A percentile compares a stretch with the other conserved stretches of the same genome.
Conservation (phyloP, 2,797 vertebrate species). For the Falco cherrug region DNA sequence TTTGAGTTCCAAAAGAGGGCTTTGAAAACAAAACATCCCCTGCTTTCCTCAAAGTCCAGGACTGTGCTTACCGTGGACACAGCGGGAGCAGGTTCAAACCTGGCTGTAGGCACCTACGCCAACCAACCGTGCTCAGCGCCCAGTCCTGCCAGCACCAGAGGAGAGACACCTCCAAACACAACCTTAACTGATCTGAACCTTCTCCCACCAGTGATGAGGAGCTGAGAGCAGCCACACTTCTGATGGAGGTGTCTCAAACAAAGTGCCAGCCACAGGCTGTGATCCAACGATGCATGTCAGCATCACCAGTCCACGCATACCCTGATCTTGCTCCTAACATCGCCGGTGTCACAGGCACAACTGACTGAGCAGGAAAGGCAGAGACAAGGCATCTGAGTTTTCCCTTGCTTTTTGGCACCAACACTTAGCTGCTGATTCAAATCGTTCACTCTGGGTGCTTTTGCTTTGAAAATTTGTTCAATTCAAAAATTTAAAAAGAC, state of each 20-base stretch:
- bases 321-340: not conserved
- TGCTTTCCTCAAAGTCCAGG: not conserved
- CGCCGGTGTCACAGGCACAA: not conserved
- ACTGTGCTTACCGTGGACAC: not conserved
- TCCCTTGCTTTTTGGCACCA: not conserved
- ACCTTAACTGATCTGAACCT: not conserved
- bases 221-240: not conserved
- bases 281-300: not conserved
- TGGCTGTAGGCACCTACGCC: not conserved
- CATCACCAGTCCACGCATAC: accelerated
- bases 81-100: not conserved
- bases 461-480: not conserved
- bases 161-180: not conserved
- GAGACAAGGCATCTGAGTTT: not conserved
- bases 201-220: not conserved
- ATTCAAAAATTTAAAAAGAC: not conserved
- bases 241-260: not conserved
- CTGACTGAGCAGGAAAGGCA: not conserved
- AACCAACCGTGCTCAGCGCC: not conserved
- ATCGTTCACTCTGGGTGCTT: not conserved
- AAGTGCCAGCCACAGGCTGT: not conserved
- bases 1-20: not conserved
- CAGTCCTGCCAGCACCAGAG: not conserved
- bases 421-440: not conserved
- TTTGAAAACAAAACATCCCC: not conserved